These are phyloP conservation scores for Epinotia bilunana DNA, from an alignment of 2,888 invertebrate species.

Conservation along the genomic window DNA sequence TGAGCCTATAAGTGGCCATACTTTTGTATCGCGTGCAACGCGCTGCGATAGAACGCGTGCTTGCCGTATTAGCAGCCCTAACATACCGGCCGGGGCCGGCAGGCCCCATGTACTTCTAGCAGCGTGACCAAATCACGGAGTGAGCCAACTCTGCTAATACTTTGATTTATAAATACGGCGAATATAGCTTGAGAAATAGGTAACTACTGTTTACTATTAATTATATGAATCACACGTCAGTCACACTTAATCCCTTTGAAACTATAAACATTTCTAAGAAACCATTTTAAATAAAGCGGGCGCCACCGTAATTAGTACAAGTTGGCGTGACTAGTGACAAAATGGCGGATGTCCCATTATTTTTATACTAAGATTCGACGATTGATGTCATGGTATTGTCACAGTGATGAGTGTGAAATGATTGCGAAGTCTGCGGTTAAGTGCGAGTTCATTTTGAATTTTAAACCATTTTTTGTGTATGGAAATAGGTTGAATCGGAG, in stretches of 20 bases:
- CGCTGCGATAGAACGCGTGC: too few species aligned
- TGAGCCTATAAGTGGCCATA: too few species aligned
- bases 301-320: slow-evolving; percentile 33
- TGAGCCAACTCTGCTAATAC: too few species aligned
- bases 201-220: not conserved
- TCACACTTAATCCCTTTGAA: slow-evolving; percentile 25
- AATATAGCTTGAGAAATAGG: not conserved
- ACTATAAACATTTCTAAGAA: slow-evolving; percentile 33
- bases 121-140: too few species aligned
- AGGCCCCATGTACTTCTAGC: too few species aligned
- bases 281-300: slow-evolving; percentile 18
- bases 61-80: too few species aligned
- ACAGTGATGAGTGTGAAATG: not conserved
- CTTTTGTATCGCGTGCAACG: too few species aligned
- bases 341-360: not conserved
- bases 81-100: too few species aligned
- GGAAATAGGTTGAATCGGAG: too few species aligned
- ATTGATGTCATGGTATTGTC: not conserved
- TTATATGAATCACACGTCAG: slow-evolving; percentile 5
- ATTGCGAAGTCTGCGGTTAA: slow-evolving; percentile 5
- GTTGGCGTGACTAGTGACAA: not conserved
- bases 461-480: not conserved
- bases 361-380: not conserved
- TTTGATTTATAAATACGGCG: too few species aligned
- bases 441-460: not conserved